Percentiles rank a stretch among this genome's conserved stretches.
These are phyloP conservation scores for Tetranychus cinnabarinus DNA, from an alignment of 1,140 invertebrate species.

Conservation along the genomic window DNA sequence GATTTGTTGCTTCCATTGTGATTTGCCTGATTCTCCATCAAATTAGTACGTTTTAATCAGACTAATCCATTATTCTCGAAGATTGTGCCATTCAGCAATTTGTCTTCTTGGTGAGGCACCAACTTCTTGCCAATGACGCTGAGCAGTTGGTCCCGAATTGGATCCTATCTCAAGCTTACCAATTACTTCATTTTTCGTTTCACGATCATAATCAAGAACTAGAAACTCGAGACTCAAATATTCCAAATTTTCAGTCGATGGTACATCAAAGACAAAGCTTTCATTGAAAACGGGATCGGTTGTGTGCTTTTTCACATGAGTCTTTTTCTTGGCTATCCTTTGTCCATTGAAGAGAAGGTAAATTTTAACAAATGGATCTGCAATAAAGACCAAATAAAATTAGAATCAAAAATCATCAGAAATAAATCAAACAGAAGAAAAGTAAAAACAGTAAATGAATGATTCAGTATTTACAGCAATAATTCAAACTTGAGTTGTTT, in stretches of 20 bases:
- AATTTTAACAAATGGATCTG: constrained; percentile 70
- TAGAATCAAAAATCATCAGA: background rate
- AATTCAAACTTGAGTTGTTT: too few relatives aligned
- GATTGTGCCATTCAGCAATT: constrained; percentile 94
- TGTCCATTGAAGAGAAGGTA: constrained; percentile 91
- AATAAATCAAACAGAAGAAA: background rate
- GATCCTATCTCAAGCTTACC: constrained; percentile 70
- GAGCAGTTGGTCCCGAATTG: constrained; percentile 40
- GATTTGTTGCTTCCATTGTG: background rate
- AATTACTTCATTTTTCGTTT: constrained; percentile 95
- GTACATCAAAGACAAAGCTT: constrained; percentile 45
- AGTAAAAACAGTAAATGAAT: background rate
- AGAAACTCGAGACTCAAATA: constrained; percentile 76
- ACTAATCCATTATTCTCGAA: constrained; percentile 19
- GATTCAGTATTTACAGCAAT: too few relatives aligned
- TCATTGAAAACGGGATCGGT: constrained; percentile 96
- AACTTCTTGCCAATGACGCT: constrained; percentile 89
- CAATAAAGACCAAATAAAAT: constrained; percentile 3
- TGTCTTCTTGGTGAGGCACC: constrained; percentile 82
- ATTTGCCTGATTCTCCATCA: background rate
- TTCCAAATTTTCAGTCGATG: constrained; percentile 50
- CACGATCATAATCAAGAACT: constrained; percentile 83
- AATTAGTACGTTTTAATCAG: background rate
- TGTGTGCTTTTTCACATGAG: constrained; percentile 91
- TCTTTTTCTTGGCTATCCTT: constrained; percentile 94